Evolutionary conservation across 2,888 invertebrate genomes (phyloP), one percentile per base, ranked within the genome.

Genomic region (Rapana venosa): DNA sequence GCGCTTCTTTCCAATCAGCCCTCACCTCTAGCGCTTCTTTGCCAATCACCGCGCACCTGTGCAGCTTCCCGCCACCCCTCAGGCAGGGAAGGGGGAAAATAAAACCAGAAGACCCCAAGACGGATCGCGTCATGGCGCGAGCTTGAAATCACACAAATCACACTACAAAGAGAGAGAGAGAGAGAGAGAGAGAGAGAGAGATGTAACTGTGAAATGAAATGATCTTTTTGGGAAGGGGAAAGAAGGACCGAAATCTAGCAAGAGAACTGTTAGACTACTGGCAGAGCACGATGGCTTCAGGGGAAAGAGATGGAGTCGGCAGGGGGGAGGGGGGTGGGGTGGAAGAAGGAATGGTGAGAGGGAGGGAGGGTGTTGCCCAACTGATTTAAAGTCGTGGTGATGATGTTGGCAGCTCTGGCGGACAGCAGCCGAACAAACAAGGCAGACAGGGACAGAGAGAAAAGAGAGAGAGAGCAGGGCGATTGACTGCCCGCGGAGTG

Each of bases 151-250:
- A 30, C 77, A 47, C 47, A 47, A 47, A 47, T 47, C 47, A 47
- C 47, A 2, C 47, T 47, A 79, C 32, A 79, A 35, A 79, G 35
- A 35, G 32, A 79, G 79, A 79, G 86, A 58, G 58, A 86, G 86
- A 61, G 86, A 86, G 66, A 61, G 61, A 30, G 86, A 61, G 61
- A 61, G 86, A 58, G 86, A 86, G 86, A 86, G 86, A 86, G 86
- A 86, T 61, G 61, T 61, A 86, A n/a, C 74, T n/a, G 30, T n/a
- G 22, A 61, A 61, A 22, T 20, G 22, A 15, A 61, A 22, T 61
- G 61, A 61, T 61, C 61, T 61, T 15, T 61, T 15, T 15, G 61
- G 85, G 47, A 35, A 56, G 85, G 35, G 35, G 85, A 56, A 47
- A 56, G 85, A 56, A 35, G 15, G 85, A 85, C 17, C 20, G 86